Percentiles rank a stretch among this genome's conserved stretches.
Conservation (phyloP, 2,888 invertebrate genomes). For the Lacanobia oleracea region DNA sequence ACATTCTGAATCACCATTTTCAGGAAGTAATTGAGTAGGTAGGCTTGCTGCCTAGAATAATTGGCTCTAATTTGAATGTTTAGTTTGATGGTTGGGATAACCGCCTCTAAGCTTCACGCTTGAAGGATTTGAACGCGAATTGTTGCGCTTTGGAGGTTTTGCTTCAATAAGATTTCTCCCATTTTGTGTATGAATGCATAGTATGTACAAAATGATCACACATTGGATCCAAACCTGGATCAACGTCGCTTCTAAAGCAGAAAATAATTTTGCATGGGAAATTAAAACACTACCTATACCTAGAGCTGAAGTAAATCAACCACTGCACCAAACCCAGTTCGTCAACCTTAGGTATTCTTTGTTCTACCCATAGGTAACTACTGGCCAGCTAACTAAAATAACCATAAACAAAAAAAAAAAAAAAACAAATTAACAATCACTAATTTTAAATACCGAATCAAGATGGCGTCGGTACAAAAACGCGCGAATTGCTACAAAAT, state of each 20-base stretch:
- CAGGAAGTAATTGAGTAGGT: conserved; percentile 2
- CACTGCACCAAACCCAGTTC: conserved; percentile 1
- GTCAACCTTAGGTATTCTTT: conserved; percentile 17
- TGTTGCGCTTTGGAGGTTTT: not conserved
- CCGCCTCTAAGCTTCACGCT: conserved; percentile 3
- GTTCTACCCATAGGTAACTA: not conserved
- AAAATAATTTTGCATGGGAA: too few species aligned
- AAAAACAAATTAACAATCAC: conserved; percentile 28
- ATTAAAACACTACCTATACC: too few species aligned
- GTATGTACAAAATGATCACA: not conserved
- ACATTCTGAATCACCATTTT: conserved; percentile 8
- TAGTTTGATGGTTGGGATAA: not conserved
- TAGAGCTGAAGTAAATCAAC: not conserved
- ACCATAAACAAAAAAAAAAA: conserved; percentile 7
- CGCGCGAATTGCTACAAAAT: conserved; percentile 42
- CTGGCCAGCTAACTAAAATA: not conserved
- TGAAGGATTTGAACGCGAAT: not conserved
- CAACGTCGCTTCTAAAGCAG: too few species aligned
- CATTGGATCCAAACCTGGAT: too few species aligned
- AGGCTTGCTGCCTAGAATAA: not conserved
- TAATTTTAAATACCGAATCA: conserved; percentile 48
- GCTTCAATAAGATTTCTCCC: not conserved
- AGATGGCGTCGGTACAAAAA: conserved; percentile 45
- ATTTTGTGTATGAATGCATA: not conserved
- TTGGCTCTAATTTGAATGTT: not conserved